Evolutionary conservation across 2,797 vertebrate species (phyloP).

Genomic region (Enteromius treurensis): DNA sequence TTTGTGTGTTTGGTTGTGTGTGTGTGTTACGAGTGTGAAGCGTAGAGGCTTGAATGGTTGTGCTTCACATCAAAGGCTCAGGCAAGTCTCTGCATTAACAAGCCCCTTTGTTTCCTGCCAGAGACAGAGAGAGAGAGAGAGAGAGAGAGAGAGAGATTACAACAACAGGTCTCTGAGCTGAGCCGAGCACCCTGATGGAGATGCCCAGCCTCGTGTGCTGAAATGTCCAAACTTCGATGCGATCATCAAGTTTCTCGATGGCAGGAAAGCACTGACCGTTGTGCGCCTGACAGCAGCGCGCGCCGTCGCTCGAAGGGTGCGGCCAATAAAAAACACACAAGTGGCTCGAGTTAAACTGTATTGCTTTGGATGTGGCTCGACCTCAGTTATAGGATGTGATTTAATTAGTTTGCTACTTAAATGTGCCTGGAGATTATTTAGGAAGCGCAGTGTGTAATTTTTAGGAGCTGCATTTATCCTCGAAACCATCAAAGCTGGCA

Average conservation of each 20-base stretch:
- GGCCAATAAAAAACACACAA: slow-evolving; percentile 80
- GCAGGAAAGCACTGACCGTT: background rate
- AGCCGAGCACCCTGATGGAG: slow-evolving; percentile 63
- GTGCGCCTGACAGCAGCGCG: background rate
- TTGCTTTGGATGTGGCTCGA: slow-evolving; percentile 80
- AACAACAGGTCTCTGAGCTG: slow-evolving; percentile 83
- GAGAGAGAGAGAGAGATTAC: slow-evolving; percentile 51
- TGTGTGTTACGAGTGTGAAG: slow-evolving; percentile 69
- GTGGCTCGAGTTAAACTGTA: slow-evolving; percentile 79
- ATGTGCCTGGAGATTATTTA: slow-evolving; percentile 80
- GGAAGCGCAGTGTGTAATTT: slow-evolving; percentile 79
- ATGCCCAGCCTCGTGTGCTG: slow-evolving; percentile 64
- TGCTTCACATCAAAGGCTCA: slow-evolving; percentile 93
- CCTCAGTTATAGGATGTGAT: slow-evolving; percentile 83
- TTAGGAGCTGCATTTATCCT: slow-evolving; percentile 74
- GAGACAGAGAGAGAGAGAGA: slow-evolving; percentile 15
- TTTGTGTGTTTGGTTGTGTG: background rate
- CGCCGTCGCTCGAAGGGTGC: slow-evolving; percentile 71
- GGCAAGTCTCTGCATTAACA: slow-evolving; percentile 93
- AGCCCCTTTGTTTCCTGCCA: slow-evolving; percentile 92
- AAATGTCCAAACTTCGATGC: background rate
- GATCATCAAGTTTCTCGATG: background rate
- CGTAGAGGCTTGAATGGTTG: slow-evolving; percentile 87
- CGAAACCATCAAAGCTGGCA: slow-evolving; percentile 57
- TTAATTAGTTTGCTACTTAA: slow-evolving; percentile 83